phyloP scores from a whole-genome alignment of 2,113 vertebrate species.

The Leptodactylus fuscus region DNA sequence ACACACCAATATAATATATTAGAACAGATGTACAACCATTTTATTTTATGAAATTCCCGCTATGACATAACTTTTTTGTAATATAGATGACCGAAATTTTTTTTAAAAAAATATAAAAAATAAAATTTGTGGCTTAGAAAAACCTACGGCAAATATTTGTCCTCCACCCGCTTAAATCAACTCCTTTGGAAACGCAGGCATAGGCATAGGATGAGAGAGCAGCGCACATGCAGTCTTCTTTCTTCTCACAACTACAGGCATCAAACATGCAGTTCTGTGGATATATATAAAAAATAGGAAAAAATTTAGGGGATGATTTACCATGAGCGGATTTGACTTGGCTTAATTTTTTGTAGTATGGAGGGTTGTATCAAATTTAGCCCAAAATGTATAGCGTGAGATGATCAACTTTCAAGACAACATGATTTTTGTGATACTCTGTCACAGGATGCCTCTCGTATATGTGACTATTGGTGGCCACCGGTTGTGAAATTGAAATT shows the following conservation, averaged over 20 bases:
- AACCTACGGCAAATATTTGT: slow-evolving; percentile 73
- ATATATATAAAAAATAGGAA: neutral
- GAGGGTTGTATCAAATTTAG: too few relatives aligned
- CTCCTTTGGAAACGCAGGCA: slow-evolving; percentile 77
- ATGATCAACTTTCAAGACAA: too few relatives aligned
- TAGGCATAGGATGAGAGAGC: slow-evolving; percentile 82
- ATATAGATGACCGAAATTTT: neutral
- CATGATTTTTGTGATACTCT: too few relatives aligned
- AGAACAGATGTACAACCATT: neutral
- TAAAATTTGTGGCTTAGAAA: neutral
- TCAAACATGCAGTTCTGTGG: slow-evolving; percentile 89
- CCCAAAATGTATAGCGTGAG: too few relatives aligned
- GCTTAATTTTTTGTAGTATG: too few relatives aligned
- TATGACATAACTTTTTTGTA: neutral
- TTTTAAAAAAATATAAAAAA: neutral
- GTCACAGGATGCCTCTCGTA: too few relatives aligned
- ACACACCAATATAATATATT: slow-evolving; percentile 54
- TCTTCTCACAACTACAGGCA: slow-evolving; percentile 88
- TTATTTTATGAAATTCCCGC: neutral
- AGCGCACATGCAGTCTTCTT: slow-evolving; percentile 87
- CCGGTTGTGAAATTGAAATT: too few relatives aligned
- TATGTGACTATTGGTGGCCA: too few relatives aligned
- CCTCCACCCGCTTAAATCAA: slow-evolving; percentile 79
- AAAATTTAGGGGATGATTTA: too few relatives aligned
- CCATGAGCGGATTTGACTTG: too few relatives aligned